Conservation (phyloP, 1,140 invertebrate species). For the Drepana arcuata region DNA sequence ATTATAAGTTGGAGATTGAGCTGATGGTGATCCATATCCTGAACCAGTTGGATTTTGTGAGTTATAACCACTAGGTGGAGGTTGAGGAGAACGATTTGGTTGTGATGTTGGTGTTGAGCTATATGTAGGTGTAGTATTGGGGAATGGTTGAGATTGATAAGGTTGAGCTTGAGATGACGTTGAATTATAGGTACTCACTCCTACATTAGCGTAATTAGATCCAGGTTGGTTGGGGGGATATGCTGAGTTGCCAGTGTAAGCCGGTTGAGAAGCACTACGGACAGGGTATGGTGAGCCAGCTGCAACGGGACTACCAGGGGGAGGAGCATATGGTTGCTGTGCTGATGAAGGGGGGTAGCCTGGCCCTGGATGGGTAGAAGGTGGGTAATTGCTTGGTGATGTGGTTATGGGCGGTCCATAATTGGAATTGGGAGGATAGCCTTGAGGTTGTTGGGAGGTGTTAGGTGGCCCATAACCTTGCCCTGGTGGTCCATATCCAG, state of each 20-base stretch:
- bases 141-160: constrained; percentile 66
- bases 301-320: constrained; percentile 58
- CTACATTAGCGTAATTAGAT: constrained; percentile 57
- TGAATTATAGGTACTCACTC: constrained; percentile 59
- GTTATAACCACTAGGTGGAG: constrained; percentile 54
- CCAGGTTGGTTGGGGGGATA: constrained; percentile 59
- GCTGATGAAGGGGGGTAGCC: constrained; percentile 61
- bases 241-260: constrained; percentile 55
- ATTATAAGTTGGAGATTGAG: constrained; percentile 66
- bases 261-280: constrained; percentile 45
- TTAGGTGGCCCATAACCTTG: constrained; percentile 69
- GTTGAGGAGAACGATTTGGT: constrained; percentile 67
- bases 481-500: constrained; percentile 56
- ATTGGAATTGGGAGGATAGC: constrained; percentile 63
- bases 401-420: constrained; percentile 70
- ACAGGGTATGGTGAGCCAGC: constrained; percentile 61
- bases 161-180: constrained; percentile 57
- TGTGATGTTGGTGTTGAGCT: constrained; percentile 64
- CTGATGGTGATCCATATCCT: constrained; percentile 64
- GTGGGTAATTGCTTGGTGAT: constrained; percentile 61
- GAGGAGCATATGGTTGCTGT: constrained; percentile 64
- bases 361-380: constrained; percentile 58
- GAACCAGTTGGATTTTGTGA: constrained; percentile 54
- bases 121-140: constrained; percentile 64
- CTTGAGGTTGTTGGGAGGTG: constrained; percentile 60